Conservation (phyloP, 2,888 invertebrate genomes). For the Clunio marinus region DNA sequence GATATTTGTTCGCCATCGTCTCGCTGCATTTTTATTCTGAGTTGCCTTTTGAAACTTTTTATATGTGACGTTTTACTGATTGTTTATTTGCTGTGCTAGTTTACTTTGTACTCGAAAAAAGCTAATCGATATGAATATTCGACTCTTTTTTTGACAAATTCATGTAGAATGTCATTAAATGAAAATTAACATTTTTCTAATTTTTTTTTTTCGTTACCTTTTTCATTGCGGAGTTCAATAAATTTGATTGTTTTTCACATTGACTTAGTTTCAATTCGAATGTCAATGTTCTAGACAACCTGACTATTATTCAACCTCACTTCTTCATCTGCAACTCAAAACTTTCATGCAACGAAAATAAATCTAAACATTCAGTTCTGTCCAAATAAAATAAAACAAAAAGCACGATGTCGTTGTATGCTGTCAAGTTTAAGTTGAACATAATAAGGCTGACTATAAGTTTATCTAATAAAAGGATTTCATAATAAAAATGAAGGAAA, state of each 20-base stretch:
- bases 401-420: too few relatives aligned
- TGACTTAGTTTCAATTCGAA: neutral
- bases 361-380: too few relatives aligned
- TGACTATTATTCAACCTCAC: too few relatives aligned
- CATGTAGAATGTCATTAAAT: neutral
- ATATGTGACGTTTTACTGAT: constrained; percentile 4
- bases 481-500: too few relatives aligned
- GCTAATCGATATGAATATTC: constrained; percentile 2
- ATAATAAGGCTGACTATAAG: too few relatives aligned
- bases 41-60: constrained; percentile 28
- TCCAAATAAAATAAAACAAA: too few relatives aligned
- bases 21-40: neutral
- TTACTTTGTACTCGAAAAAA: constrained; percentile 1
- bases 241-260: constrained; percentile 26
- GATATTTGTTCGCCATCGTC: neutral
- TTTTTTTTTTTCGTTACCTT: neutral
- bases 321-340: too few relatives aligned
- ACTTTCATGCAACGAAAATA: too few relatives aligned
- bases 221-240: constrained; percentile 26
- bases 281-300: constrained; percentile 21
- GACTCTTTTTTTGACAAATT: neutral
- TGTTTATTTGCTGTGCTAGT: constrained; percentile 32
- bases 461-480: too few relatives aligned
- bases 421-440: too few relatives aligned
- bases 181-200: constrained; percentile 1